A percentile compares a stretch with the other conserved stretches of the same genome.
phyloP scores from a whole-genome alignment of 2,888 invertebrate genomes.

The Dryocosmus kuriphilus region DNA sequence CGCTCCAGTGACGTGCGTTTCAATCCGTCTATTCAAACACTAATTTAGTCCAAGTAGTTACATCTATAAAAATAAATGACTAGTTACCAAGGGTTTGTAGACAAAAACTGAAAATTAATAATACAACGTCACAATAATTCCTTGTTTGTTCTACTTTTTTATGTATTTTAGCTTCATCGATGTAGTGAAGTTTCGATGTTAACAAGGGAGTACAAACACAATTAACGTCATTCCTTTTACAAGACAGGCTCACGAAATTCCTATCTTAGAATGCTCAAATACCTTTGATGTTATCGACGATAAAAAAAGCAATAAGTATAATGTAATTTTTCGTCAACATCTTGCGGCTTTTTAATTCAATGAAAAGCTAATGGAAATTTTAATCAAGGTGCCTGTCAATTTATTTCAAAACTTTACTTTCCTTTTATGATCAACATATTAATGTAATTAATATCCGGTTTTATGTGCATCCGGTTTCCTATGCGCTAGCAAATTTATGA shows the following conservation, averaged over 20 bases:
- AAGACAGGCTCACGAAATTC: constrained; percentile 61
- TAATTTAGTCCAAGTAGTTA: neutral
- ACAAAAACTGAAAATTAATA: neutral
- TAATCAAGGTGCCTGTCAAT: neutral
- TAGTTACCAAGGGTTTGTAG: neutral
- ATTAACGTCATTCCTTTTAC: constrained; percentile 61
- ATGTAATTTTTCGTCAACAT: neutral
- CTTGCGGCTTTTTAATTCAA: neutral
- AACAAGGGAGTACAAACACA: constrained; percentile 63
- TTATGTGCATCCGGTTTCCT: too few relatives aligned
- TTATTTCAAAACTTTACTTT: neutral
- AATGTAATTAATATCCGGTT: neutral
- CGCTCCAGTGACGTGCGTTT: neutral
- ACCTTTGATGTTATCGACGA: constrained; percentile 38
- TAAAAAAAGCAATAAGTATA: neutral
- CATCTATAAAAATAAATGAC: neutral
- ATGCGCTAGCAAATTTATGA: too few relatives aligned
- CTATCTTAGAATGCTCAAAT: neutral
- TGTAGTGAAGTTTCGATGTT: constrained; percentile 65
- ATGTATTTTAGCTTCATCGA: constrained; percentile 47
- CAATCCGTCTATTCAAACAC: neutral
- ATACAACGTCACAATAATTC: neutral
- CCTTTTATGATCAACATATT: neutral
- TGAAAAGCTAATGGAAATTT: neutral
- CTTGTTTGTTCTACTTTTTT: neutral